Evolutionary conservation across 2,113 vertebrate genomes (phyloP), one percentile per base, ranked within the genome.

Genomic region (Cephalopholis sonnerati): DNA sequence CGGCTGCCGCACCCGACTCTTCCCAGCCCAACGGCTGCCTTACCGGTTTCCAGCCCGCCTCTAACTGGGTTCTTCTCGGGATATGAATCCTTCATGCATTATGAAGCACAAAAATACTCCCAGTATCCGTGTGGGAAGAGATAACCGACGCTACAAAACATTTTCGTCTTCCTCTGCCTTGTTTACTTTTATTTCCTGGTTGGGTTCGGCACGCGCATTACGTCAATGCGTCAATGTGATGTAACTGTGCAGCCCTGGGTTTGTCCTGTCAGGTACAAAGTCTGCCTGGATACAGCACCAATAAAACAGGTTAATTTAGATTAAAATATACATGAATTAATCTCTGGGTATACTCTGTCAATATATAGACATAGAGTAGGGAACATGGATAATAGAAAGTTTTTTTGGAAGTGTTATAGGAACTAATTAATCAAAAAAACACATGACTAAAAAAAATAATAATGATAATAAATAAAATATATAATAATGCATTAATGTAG

Each of bases 161-260:
- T 81, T 77, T 80, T 86, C 65, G 24, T 79, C n/a, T 17, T 25
- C 44, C 59, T 77, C 0, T 70, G 7, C 75, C 59, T 90, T 94
- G 89, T 93, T 93, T 93, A 93, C 87, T 70, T 92, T 93, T 83
- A 79, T 61, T 92, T 94, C 93, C 93, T 72, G 84, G 29, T 71
- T 54, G 20, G 7, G 53, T 87, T 87, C 15, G 76, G 61, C 59
- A 74, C 41, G 46, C 41, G 32, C 36, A 4, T 0, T 0, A 66
- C 88, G 83, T 89, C 69, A 86, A 0, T 36, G 17, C 89, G 74
- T 80, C 75, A 59, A 0, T 10, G 7, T 27, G 36, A 62, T 22
- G 48, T 32, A 51, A 64, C 69, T 11, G 32, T 7, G 32, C 7
- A 36, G 8, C 85, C 88, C 90, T 9, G 75, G 46, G 27, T 66